These are phyloP conservation scores for Drosophila varians DNA, from an alignment of 1,140 invertebrate species.

Conservation along the genomic window DNA sequence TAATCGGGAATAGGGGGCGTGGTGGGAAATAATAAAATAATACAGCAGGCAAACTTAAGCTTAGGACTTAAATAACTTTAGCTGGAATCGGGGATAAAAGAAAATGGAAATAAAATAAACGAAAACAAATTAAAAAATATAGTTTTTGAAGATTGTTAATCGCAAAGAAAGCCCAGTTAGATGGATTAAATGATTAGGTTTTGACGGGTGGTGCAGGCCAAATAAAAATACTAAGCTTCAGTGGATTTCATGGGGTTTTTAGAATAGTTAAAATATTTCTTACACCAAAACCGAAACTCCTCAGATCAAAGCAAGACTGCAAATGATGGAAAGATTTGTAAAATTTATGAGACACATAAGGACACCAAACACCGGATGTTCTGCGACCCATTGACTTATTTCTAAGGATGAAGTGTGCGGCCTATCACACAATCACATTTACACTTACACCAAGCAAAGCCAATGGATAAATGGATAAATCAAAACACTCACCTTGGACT, in stretches of 20 bases:
- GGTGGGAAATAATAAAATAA: slow-evolving; percentile 10
- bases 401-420: background rate
- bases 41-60: slow-evolving; percentile 52
- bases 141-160: slow-evolving; percentile 16
- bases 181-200: slow-evolving; percentile 9
- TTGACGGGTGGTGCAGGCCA: background rate
- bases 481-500: slow-evolving; percentile 86
- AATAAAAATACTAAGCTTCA: slow-evolving; percentile 17
- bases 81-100: slow-evolving; percentile 63
- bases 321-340: slow-evolving; percentile 67
- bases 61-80: slow-evolving; percentile 73
- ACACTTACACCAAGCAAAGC: slow-evolving; percentile 10
- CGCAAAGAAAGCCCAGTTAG: slow-evolving; percentile 8
- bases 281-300: slow-evolving; percentile 84
- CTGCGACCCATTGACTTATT: background rate
- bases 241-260: background rate
- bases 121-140: slow-evolving; percentile 43
- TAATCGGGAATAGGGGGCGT: slow-evolving; percentile 4
- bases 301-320: slow-evolving; percentile 85
- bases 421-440: slow-evolving; percentile 10
- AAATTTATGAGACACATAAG: slow-evolving; percentile 47
- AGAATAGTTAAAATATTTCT: slow-evolving; percentile 71
- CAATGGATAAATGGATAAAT: background rate
- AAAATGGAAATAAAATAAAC: slow-evolving; percentile 69
- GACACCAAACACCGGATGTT: slow-evolving; percentile 25